A percentile compares a stretch with the other conserved stretches of the same genome.
These are phyloP conservation scores for Bursaphelenchus okinawaensis DNA, from an alignment of 2,888 invertebrate species.

Conservation along the genomic window DNA sequence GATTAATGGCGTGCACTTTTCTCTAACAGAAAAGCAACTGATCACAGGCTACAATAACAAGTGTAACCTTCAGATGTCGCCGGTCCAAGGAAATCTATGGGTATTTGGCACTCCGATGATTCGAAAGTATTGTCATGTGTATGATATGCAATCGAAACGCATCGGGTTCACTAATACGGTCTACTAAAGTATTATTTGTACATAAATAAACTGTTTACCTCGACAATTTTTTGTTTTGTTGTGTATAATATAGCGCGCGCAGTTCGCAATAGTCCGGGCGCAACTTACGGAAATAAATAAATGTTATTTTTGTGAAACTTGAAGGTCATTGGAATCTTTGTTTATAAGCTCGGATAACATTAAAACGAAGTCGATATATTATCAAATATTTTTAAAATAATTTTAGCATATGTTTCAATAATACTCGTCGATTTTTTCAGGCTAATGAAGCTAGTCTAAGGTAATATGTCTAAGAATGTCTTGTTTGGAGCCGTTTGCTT, in stretches of 20 bases:
- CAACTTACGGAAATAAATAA: no score
- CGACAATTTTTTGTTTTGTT: not conserved
- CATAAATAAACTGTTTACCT: not conserved
- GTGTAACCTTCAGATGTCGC: slow-evolving; percentile 10
- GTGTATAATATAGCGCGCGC: not conserved
- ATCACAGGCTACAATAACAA: not conserved
- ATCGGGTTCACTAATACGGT: slow-evolving; percentile 1
- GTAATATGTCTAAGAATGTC: not conserved
- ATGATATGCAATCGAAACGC: not conserved
- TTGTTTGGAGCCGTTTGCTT: slow-evolving; percentile 33
- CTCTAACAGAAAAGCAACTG: slow-evolving; percentile 4
- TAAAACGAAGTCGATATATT: not conserved
- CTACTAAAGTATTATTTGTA: not conserved
- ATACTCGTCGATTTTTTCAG: not conserved
- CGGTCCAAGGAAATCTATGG: not conserved
- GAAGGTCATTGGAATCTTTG: not conserved
- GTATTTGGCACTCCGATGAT: slow-evolving; percentile 8
- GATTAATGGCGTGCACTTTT: not conserved
- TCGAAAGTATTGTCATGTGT: slow-evolving; percentile 7
- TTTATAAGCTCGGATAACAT: not conserved
- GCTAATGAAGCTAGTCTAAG: not conserved
- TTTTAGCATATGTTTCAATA: no score
- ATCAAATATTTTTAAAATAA: no score
- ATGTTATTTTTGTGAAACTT: not conserved
- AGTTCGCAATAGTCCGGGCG: no score